Evolutionary conservation across 2,797 vertebrate genomes (phyloP).

Genomic region (Enteromius viviparus): DNA sequence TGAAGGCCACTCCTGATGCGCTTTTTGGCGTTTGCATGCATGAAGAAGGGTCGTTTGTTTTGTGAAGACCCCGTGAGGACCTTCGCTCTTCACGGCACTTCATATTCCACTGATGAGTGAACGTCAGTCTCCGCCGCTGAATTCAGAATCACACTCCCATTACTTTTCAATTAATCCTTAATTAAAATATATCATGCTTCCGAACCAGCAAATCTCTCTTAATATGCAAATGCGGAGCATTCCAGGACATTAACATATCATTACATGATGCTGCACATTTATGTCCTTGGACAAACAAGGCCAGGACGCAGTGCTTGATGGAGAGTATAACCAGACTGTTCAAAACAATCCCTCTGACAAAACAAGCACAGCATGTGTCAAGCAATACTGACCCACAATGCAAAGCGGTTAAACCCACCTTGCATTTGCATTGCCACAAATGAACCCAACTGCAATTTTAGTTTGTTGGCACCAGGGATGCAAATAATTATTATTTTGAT

Average conservation of each 20-base stretch:
- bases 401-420: neutral
- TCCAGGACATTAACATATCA: conserved; percentile 99
- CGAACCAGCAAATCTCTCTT: conserved; percentile 99
- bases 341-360: neutral
- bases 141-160: conserved; percentile 99
- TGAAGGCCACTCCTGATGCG: conserved; percentile 45
- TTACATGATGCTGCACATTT: conserved; percentile 99
- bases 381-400: neutral
- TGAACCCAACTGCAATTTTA: too few species aligned
- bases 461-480: neutral
- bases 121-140: conserved; percentile 77
- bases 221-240: conserved; percentile 99
- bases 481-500: neutral
- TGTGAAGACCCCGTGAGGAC: conserved; percentile 69
- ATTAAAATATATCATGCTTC: conserved; percentile 99
- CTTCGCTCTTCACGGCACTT: conserved; percentile 63
- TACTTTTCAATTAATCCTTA: conserved; percentile 99
- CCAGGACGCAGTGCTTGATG: conserved; percentile 76
- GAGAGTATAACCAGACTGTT: neutral
- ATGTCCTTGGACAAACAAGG: conserved; percentile 92
- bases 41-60: conserved; percentile 43
- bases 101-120: conserved; percentile 69
- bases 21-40: conserved; percentile 20
- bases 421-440: neutral
- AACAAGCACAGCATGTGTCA: neutral